A percentile compares a stretch with the other conserved stretches of the same genome.
phyloP scores from a whole-genome alignment of 2,888 invertebrate genomes.

The Ormyrus rosae region DNA sequence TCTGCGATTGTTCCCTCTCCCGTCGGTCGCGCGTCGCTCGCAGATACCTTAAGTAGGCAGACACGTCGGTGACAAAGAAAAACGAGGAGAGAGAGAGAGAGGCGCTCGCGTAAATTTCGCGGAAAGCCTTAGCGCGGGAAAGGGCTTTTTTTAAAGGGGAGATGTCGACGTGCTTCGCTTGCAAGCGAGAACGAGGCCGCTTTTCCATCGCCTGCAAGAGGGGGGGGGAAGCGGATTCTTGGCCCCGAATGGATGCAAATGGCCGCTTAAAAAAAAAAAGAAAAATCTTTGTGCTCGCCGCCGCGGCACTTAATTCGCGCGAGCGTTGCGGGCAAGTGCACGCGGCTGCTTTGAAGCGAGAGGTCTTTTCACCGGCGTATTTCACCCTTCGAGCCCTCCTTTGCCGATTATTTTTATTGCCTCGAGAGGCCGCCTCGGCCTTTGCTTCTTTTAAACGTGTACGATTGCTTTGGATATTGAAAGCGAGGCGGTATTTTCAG shows the following conservation, averaged over 20 bases:
- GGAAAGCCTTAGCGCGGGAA: background rate
- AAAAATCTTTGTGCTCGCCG: too few species aligned
- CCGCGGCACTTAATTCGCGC: background rate
- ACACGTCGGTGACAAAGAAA: slow-evolving; percentile 20
- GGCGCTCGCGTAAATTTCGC: slow-evolving; percentile 18
- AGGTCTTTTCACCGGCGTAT: too few species aligned
- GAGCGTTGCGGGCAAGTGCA: background rate
- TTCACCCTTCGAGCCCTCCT: too few species aligned
- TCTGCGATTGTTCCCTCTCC: slow-evolving; percentile 19
- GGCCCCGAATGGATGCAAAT: slow-evolving; percentile 29
- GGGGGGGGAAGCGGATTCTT: background rate
- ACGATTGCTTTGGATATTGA: too few species aligned
- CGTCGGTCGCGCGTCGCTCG: background rate
- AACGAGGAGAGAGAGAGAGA: too few species aligned
- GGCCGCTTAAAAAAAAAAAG: background rate
- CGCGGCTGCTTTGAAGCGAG: too few species aligned
- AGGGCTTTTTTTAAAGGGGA: slow-evolving; percentile 26
- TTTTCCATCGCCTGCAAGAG: background rate
- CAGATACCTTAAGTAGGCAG: slow-evolving; percentile 3
- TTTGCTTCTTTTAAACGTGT: too few species aligned
- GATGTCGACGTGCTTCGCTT: background rate
- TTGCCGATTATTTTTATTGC: too few species aligned
- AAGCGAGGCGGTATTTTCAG: too few species aligned
- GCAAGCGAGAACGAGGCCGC: background rate
- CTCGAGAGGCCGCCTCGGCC: too few species aligned